Base-by-base conservation (phyloP, 2,797 vertebrate species). In the Vultur gryphus region DNA sequence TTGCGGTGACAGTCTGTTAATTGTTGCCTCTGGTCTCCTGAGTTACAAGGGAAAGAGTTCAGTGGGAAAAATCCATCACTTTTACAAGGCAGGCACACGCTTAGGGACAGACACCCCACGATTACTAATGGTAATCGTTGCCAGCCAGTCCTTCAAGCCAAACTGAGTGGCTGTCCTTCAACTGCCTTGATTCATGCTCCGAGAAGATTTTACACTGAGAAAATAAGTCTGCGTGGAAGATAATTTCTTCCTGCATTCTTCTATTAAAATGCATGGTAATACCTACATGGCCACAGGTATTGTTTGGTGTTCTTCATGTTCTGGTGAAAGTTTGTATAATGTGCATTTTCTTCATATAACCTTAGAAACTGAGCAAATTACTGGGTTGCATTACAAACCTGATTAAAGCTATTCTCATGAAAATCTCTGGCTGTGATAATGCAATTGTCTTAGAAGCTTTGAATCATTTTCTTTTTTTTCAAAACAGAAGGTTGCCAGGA, bases 1-100 rank as follows among this genome's bases (percentile, higher is more conserved):
- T 31, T 54, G 70, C 0, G 1, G 83, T 67, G 84, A 72, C 91
- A 94, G 71, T 66, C 49, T 20, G 49, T 51, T 93, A 87, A 90
- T 89, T 94, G 87, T 85, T 95, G 95, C 94, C 92, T 90, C 49
- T 86, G 90, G 71, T 84, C 79, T 87, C 46, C 78, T 25, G 72
- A 78, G 86, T 52, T 89, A 49, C 1, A 0, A 89, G 82, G 84
- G 44, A 84, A 37, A 41, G 87, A 61, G 84, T 77, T 94, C 54
- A 81, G 64, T 0, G 28, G 87, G 79, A 24, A 61, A 39, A 61
- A 94, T 71, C 78, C 84, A 83, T 96, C 83, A 75, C 87, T 96
- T 96, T 71, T 87, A 81, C 83, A 93, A 86, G 91, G 93, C 94
- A 87, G 89, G 75, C 91, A 65, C 58, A 4, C 2, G 24, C 79